phyloP scores from a whole-genome alignment of 2,888 invertebrate genomes.

The Dolomedes plantarius region DNA sequence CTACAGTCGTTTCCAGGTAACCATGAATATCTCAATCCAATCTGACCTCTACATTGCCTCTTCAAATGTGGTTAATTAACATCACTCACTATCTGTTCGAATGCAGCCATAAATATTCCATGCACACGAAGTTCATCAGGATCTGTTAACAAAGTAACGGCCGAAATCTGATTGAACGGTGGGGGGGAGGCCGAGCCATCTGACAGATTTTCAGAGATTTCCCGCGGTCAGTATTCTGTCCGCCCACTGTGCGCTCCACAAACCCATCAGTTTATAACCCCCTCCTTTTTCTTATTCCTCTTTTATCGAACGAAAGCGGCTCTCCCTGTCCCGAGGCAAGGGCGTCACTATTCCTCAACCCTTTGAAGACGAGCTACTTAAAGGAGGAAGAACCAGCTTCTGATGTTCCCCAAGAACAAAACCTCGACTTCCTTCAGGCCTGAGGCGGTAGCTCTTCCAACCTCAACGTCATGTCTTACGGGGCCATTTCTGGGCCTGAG shows the following conservation, averaged over 20 bases:
- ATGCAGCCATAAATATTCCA: no score
- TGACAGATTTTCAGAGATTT: constrained; percentile 1
- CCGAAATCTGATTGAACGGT: no score
- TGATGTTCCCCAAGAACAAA: constrained; percentile 19
- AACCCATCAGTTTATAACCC: constrained; percentile 47
- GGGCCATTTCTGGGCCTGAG: background rate
- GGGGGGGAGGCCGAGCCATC: no score
- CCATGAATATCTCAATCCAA: no score
- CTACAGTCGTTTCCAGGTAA: no score
- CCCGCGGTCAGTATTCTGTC: constrained; percentile 27
- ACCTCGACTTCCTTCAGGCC: constrained; percentile 25
- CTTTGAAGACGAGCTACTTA: constrained; percentile 32
- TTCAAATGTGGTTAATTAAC: no score
- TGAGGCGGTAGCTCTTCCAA: background rate
- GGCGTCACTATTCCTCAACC: constrained; percentile 27
- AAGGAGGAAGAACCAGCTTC: constrained; percentile 53
- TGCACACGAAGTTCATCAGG: no score
- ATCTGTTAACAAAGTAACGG: no score
- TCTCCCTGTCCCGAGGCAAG: constrained; percentile 64
- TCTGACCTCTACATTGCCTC: no score
- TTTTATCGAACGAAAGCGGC: constrained; percentile 19
- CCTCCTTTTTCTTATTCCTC: constrained; percentile 27
- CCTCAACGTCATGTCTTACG: background rate
- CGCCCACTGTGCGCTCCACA: constrained; percentile 50
- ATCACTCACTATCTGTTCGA: no score